These are phyloP conservation scores for Nebria brevicollis DNA, from an alignment of 2,888 invertebrate genomes.

Conservation along the genomic window DNA sequence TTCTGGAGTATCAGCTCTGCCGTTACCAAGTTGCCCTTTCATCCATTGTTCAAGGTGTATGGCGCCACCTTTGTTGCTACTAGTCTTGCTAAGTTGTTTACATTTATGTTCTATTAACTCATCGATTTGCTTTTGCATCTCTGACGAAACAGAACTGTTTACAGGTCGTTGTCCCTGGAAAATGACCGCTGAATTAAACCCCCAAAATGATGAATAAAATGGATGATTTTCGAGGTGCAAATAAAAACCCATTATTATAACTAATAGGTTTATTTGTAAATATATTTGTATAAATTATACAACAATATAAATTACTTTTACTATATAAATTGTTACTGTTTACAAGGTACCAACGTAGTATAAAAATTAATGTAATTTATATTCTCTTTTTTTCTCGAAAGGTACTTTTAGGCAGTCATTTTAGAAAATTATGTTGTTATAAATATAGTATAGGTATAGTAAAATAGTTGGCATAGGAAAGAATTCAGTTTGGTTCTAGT, in stretches of 20 bases:
- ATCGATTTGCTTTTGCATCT: slow-evolving; percentile 66
- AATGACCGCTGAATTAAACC: slow-evolving; percentile 53
- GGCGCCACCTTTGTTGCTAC: slow-evolving; percentile 76
- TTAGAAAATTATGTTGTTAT: slow-evolving; percentile 42
- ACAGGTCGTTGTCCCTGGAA: slow-evolving; percentile 59
- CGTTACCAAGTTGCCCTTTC: slow-evolving; percentile 76
- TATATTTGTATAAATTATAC: slow-evolving; percentile 54
- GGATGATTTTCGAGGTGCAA: slow-evolving; percentile 41
- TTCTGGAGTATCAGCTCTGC: slow-evolving; percentile 56
- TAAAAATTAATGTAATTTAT: slow-evolving; percentile 45
- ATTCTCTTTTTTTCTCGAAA: slow-evolving; percentile 27
- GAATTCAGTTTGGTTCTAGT: slow-evolving; percentile 22
- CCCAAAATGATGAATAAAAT: background rate
- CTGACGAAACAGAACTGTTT: slow-evolving; percentile 56
- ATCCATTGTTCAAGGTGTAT: slow-evolving; percentile 83
- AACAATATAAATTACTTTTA: slow-evolving; percentile 44
- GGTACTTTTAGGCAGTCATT: slow-evolving; percentile 47
- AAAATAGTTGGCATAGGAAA: slow-evolving; percentile 42
- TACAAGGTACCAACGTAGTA: slow-evolving; percentile 47
- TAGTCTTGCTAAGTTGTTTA: slow-evolving; percentile 70
- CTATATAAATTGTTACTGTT: slow-evolving; percentile 44
- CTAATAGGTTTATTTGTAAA: slow-evolving; percentile 62
- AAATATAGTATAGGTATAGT: slow-evolving; percentile 26
- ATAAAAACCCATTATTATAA: slow-evolving; percentile 60
- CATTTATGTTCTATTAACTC: slow-evolving; percentile 73